phyloP scores from a whole-genome alignment of 2,888 invertebrate species.

The Panorpa germanica region DNA sequence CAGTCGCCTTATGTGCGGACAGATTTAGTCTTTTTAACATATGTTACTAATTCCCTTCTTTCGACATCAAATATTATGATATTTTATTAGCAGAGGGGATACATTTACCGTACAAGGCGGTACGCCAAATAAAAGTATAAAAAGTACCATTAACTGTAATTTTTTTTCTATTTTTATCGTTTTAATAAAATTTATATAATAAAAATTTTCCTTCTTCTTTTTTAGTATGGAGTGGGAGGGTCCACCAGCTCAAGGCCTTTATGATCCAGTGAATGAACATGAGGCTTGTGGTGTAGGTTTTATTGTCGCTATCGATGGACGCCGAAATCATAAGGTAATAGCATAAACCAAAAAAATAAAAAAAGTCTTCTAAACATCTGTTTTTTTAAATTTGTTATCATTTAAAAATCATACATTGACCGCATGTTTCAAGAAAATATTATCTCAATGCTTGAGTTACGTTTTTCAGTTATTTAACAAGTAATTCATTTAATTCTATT shows the following conservation, averaged over 20 bases:
- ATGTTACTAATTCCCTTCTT: too few relatives aligned
- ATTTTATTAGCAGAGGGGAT: too few relatives aligned
- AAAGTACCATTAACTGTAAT: too few relatives aligned
- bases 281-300: slow-evolving; percentile 99
- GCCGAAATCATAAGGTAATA: slow-evolving; percentile 73
- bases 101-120: too few relatives aligned
- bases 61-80: too few relatives aligned
- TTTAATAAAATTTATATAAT: slow-evolving; percentile 4
- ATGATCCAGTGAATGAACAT: slow-evolving; percentile 88
- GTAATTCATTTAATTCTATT: slow-evolving; percentile 14
- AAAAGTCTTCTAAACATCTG: too few relatives aligned
- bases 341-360: neutral
- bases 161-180: too few relatives aligned
- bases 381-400: slow-evolving; percentile 2
- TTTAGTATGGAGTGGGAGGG: slow-evolving; percentile 59
- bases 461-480: slow-evolving; percentile 1
- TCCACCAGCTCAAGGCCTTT: slow-evolving; percentile 79
- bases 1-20: too few relatives aligned
- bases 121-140: too few relatives aligned
- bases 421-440: neutral
- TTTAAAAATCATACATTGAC: neutral
- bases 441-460: too few relatives aligned
- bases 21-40: too few relatives aligned
- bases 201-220: slow-evolving; percentile 8
- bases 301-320: slow-evolving; percentile 95